Conservation (phyloP, 2,113 vertebrate genomes). For the Pygoscelis antarcticus region DNA sequence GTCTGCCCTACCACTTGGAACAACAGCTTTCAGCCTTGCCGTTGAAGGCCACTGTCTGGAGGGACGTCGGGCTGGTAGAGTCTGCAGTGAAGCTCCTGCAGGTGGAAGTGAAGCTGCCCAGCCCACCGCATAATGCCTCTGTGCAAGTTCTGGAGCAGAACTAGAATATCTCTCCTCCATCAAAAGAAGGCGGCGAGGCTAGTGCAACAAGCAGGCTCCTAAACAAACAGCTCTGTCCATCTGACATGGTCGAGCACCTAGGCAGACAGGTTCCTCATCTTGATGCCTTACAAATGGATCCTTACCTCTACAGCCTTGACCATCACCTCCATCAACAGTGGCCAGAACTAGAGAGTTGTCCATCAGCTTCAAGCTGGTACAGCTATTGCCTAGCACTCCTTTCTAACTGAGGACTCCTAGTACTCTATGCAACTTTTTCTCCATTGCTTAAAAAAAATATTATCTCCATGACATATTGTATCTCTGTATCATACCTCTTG, state of each 20-base stretch:
- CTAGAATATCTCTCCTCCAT: neutral
- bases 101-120: neutral
- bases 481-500: neutral
- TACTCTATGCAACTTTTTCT: neutral
- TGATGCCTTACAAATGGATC: rapidly evolving
- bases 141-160: neutral
- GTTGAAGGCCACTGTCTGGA: rapidly evolving
- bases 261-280: neutral
- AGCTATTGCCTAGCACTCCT: neutral
- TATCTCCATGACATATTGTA: neutral
- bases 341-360: neutral
- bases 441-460: neutral
- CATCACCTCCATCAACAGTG: neutral
- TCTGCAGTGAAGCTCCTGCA: rapidly evolving
- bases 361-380: neutral
- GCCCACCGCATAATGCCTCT: rapidly evolving
- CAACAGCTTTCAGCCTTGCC: neutral
- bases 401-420: neutral
- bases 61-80: rapidly evolving
- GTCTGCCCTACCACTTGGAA: neutral
- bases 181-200: neutral
- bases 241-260: rapidly evolving
- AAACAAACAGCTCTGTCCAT: neutral
- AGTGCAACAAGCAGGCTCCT: neutral
- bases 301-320: neutral